Base-by-base conservation (phyloP, 2,113 vertebrate genomes). In the Phoxinus phoxinus region DNA sequence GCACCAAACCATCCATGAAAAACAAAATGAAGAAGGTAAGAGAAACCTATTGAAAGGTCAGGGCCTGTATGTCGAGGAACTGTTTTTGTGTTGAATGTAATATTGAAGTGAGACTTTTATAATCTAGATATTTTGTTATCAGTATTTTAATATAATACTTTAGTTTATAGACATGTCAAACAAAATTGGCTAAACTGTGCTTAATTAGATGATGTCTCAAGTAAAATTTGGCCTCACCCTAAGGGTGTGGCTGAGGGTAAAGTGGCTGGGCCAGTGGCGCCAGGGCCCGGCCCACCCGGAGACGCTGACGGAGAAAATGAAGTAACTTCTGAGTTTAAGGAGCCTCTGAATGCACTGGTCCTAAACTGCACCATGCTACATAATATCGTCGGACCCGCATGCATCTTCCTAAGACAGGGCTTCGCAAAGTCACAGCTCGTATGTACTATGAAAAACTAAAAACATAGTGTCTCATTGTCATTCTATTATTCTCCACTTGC, bases 391-490 rank as follows among this genome's bases (percentile, higher is more conserved):
- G 96, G 96, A 61, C 96, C 95, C 0, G 96, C 95, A 84, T 96
- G 96, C 93, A 92, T 97, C 94, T 96, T 97, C 90, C 90, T 97
- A 76, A 95, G 94, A 83, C 94, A 94, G 87, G 95, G 95, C 90
- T 95, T 97, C 76, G 93, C 93, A 0, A 92, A 94, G 90, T 95
- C 93, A 0, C 89, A 81, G 85, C 85, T 92, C 69, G 94, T 95
- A 94, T 92, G 94, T 94, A 94, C 88, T 89, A 80, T 0, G 65
- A 30, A 65, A 17, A 46, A 27, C 67, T 51, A n/a, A 78, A 65
- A 69, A 30, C 53, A 84, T 0, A 32, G 15, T 78, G 51, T 44
- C 58, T 80, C 59, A 17, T n/a, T n/a, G n/a, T n/a, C n/a, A n/a
- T n/a, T n/a, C n/a, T n/a, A n/a, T n/a, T 35, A 84, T 71, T 46